Evolutionary conservation across 2,797 vertebrate species (phyloP), one percentile per base, ranked within the genome.

Genomic region (Malacoctenus gilli): DNA sequence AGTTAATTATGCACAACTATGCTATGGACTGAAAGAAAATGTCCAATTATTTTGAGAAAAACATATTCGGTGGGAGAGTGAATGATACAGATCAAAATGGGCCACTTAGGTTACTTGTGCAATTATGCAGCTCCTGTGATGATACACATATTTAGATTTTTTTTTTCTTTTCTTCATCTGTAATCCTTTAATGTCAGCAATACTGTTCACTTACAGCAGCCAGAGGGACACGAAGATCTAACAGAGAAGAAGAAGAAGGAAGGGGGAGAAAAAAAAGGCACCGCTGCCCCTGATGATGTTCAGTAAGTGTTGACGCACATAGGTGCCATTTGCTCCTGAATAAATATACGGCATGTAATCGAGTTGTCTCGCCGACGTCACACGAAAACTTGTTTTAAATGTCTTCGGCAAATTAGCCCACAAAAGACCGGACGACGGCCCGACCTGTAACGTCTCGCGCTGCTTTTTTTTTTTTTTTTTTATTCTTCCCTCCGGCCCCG

Each of bases 41-140:
- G 79, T 79, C 86, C 87, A 91, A 90, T 91, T 91, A 90, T 89
- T 89, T 89, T 85, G 52, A 73, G 77, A 85, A 87, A 85, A 87
- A 85, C 83, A 87, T 70, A 83, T 86, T 84, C 47, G 25, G 72
- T 76, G 64, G 59, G 47, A 74, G 83, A 87, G 72, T 86, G 86
- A 89, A 85, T 86, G 87, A 86, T 84, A 85, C 78, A 85, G 84
- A 85, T 89, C 82, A 89, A 88, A 89, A 88, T 85, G 82, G 52
- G 74, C 77, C 87, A 85, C 82, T 90, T 88, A 88, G 63, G 81
- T 86, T 84, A 86, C 78, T 82, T 77, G 77, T 75, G 77, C 77
- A 88, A 89, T 87, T 87, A 88, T 75, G 76, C 66, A 78, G 64
- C 64, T 72, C 60, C 75, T 81, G 78, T 83, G 80, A 89, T 84